Conservation (phyloP, 2,888 invertebrate genomes). For the Perdita meconis region DNA sequence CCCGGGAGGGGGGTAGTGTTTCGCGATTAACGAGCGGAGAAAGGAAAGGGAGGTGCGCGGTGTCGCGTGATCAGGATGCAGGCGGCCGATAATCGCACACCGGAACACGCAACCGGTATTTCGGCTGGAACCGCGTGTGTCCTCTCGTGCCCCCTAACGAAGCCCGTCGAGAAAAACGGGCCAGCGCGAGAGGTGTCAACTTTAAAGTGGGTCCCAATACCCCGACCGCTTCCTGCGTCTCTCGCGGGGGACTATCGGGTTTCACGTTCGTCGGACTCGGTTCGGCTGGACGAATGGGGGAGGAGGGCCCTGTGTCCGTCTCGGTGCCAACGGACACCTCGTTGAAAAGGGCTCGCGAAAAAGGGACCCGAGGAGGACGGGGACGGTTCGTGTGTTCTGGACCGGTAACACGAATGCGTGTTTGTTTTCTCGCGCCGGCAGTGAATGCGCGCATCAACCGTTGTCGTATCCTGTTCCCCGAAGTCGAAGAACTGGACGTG, state of each 20-base stretch:
- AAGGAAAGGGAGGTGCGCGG: constrained; percentile 43
- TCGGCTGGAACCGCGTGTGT: constrained; percentile 30
- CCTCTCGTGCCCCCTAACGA: constrained; percentile 26
- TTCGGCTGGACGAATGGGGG: constrained; percentile 5
- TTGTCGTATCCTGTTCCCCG: constrained; percentile 55
- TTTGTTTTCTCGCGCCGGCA: constrained; percentile 64
- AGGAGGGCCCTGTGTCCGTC: not conserved
- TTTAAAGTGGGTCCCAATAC: constrained; percentile 65
- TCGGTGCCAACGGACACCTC: not conserved
- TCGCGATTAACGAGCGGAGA: constrained; percentile 39
- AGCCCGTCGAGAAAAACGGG: constrained; percentile 33
- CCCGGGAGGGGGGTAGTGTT: constrained; percentile 55
- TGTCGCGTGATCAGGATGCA: constrained; percentile 64
- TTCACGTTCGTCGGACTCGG: constrained; percentile 37
- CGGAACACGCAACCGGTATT: constrained; percentile 61
- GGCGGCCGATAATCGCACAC: constrained; percentile 59
- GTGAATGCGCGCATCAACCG: constrained; percentile 47
- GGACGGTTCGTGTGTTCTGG: constrained; percentile 43
- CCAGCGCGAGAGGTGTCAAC: constrained; percentile 58
- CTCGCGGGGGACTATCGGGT: constrained; percentile 33
- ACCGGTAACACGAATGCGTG: constrained; percentile 54
- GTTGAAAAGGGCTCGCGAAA: constrained; percentile 34
- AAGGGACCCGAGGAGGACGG: constrained; percentile 6
- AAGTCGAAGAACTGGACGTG: constrained; percentile 36
- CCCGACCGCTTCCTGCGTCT: constrained; percentile 56